A percentile compares a stretch with the other conserved stretches of the same genome.
phyloP scores from a whole-genome alignment of 1,140 invertebrate species.

The Acromyrmex charruanus region DNA sequence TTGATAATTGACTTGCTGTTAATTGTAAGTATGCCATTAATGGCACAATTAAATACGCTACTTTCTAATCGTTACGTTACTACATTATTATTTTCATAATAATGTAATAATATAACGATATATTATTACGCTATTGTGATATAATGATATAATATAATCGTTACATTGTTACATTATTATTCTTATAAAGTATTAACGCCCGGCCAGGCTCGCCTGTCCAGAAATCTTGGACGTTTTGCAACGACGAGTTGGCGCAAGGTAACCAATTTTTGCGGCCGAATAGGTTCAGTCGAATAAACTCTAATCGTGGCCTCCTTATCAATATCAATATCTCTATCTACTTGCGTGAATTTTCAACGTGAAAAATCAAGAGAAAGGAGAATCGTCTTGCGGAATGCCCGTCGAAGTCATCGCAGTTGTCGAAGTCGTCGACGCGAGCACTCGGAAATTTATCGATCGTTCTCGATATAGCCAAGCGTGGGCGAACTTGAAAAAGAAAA shows the following conservation, averaged over 20 bases:
- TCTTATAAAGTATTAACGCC: constrained; percentile 52
- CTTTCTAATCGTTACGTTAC: constrained; percentile 53
- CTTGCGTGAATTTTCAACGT: constrained; percentile 53
- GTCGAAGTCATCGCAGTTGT: constrained; percentile 78
- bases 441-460: constrained; percentile 72
- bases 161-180: constrained; percentile 54
- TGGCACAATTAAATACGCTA: constrained; percentile 70
- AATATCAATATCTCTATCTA: constrained; percentile 11
- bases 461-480: constrained; percentile 7
- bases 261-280: constrained; percentile 47
- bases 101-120: constrained; percentile 32
- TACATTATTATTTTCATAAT: constrained; percentile 30
- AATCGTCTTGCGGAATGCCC: constrained; percentile 75
- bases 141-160: constrained; percentile 34
- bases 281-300: constrained; percentile 49
- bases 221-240: constrained; percentile 9
- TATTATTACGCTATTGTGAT: constrained; percentile 10
- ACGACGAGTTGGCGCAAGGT: not conserved
- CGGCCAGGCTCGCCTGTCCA: constrained; percentile 16
- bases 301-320: constrained; percentile 16
- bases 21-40: constrained; percentile 73
- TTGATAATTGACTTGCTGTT: constrained; percentile 82
- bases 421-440: constrained; percentile 78
- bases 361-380: constrained; percentile 73
- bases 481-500: constrained; percentile 35